phyloP scores from a whole-genome alignment of 2,888 invertebrate species.

The Eupithecia subumbrata region DNA sequence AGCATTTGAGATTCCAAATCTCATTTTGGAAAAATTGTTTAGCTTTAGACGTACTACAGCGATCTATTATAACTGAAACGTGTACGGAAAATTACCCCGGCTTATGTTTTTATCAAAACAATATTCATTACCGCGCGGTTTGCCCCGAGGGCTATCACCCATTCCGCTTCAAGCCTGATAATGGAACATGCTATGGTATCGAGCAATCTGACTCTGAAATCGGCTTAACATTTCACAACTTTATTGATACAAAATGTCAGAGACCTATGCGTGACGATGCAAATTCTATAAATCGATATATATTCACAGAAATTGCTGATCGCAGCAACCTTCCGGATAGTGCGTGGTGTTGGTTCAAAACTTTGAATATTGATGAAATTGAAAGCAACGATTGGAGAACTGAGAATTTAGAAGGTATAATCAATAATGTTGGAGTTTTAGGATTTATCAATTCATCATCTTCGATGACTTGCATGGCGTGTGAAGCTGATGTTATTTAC shows the following conservation, averaged over 20 bases:
- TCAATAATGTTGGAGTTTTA: conserved; percentile 65
- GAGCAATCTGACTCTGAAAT: conserved; percentile 53
- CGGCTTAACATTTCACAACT: conserved; percentile 61
- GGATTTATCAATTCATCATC: conserved; percentile 53
- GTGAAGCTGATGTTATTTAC: conserved; percentile 63
- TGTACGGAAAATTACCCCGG: conserved; percentile 66
- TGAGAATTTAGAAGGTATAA: conserved; percentile 52
- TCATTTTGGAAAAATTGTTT: conserved; percentile 66
- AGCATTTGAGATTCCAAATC: conserved; percentile 49
- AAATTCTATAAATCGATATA: conserved; percentile 58
- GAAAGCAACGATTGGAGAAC: not conserved
- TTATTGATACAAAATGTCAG: conserved; percentile 58
- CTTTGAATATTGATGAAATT: conserved; percentile 26
- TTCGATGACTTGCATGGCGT: conserved; percentile 70
- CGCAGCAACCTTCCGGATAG: conserved; percentile 52
- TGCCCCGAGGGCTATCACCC: conserved; percentile 73
- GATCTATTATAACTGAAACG: conserved; percentile 57
- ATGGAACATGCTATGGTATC: conserved; percentile 70
- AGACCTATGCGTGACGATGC: conserved; percentile 60
- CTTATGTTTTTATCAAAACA: conserved; percentile 72
- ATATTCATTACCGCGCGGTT: conserved; percentile 62
- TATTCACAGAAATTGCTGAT: conserved; percentile 68
- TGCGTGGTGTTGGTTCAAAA: conserved; percentile 70
- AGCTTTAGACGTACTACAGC: conserved; percentile 60
- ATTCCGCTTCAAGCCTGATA: conserved; percentile 65